Conservation (phyloP, 2,113 vertebrate genomes). For the Tachysurus fulvidraco region DNA sequence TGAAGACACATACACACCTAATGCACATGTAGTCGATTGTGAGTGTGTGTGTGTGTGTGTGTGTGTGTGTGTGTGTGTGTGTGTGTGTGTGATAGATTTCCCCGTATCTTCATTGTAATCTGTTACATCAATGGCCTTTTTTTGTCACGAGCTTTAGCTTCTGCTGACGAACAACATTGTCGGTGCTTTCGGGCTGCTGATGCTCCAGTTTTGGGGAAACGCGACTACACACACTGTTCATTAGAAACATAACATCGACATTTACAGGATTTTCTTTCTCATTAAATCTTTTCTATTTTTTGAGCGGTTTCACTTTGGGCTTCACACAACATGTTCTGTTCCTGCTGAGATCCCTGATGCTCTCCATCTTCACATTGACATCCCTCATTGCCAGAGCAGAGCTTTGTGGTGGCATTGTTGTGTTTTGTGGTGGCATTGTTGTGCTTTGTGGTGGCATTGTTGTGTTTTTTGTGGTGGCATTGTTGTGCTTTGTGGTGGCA, state of each 20-base stretch:
- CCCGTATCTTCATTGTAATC: not conserved
- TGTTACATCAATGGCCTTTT: slow-evolving; percentile 34
- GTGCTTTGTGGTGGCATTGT: too few species aligned
- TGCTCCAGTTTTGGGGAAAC: slow-evolving; percentile 9
- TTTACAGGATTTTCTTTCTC: not conserved
- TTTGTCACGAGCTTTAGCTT: slow-evolving; percentile 38
- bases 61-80: slow-evolving; percentile 1
- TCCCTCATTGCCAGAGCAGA: too few species aligned
- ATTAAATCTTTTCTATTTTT: not conserved
- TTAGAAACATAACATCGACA: too few species aligned
- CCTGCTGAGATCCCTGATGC: not conserved
- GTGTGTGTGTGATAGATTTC: not conserved
- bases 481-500: too few species aligned
- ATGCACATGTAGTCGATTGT: not conserved
- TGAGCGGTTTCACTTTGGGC: not conserved
- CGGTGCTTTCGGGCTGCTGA: slow-evolving; percentile 23
- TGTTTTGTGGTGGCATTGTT: too few species aligned
- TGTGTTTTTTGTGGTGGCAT: too few species aligned
- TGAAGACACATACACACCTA: not conserved
- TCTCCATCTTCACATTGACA: not conserved
- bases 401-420: too few species aligned
- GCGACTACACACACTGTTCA: slow-evolving; percentile 7
- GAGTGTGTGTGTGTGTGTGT: slow-evolving; percentile 1
- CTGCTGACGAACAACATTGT: slow-evolving; percentile 45
- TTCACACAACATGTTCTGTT: not conserved